Base-by-base conservation (phyloP, 2,113 vertebrate genomes). In the Tamias sibiricus region DNA sequence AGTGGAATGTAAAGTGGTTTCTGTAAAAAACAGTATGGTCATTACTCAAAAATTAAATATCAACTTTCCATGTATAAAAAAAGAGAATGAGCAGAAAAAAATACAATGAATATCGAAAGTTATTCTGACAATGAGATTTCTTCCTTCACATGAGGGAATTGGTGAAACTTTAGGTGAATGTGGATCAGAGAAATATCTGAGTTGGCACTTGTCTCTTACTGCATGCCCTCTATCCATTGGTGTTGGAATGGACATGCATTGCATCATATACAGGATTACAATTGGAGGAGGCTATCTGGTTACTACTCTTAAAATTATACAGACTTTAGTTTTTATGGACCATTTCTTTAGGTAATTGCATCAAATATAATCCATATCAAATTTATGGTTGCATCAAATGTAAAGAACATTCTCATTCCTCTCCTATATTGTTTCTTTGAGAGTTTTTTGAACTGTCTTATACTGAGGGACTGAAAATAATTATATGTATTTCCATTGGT, bases 311-410 rank as follows among this genome's bases (percentile, higher is more conserved):
- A 30, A 20, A 84, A 77, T 68, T 81, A 37, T 3, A 72, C 10
- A 81, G 12, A 24, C 54, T 57, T 57, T 57, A 57, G 20, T 22
- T 95, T 94, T 88, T 62, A 90, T 84, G 92, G 59, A 26, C 9
- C 26, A 92, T 72, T 85, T 94, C 40, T 96, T 77, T 76, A 91
- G 52, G 22, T 76, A 84, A 76, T 80, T 89, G 22, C 19, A 68
- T 76, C 9, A 74, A 71, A 57, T 72, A 16, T 79, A 54, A 77
- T 94, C 69, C 74, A 47, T 47, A 66, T 94, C 52, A 82, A 64
- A 89, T 86, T 6, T 26, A n/a, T 68, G 42, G 32, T 54, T 90
- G 37, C 24, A 66, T 64, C 42, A 80, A 79, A 80, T 69, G 7
- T 42, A 26, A 76, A 11, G 57, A 44, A 35, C 22, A 71, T 54